Evolutionary conservation across 2,797 vertebrate species (phyloP).

Genomic region (Falco berigora): DNA sequence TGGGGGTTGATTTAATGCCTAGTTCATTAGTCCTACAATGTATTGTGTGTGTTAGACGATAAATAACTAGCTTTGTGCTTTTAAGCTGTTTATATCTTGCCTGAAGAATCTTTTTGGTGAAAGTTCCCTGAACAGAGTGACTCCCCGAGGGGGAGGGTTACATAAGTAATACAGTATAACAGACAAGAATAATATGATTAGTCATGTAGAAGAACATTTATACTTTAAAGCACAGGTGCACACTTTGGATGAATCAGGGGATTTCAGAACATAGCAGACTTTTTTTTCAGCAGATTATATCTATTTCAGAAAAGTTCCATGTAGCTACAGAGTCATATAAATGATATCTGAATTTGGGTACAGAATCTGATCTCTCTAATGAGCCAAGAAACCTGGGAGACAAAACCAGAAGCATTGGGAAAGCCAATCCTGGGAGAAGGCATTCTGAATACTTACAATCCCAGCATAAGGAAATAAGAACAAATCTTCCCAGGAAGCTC

Average conservation of each 20-base stretch:
- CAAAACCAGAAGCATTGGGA: neutral
- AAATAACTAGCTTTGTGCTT: constrained; percentile 38
- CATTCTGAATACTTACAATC: neutral
- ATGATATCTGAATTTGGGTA: neutral
- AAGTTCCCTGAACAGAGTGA: constrained; percentile 9
- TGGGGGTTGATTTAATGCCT: constrained; percentile 27
- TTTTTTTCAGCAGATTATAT: neutral
- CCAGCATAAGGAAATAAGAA: neutral
- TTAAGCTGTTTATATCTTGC: constrained; percentile 41
- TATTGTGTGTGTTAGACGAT: neutral
- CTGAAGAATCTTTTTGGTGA: constrained; percentile 14
- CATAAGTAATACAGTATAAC: constrained; percentile 27
- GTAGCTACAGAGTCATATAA: neutral
- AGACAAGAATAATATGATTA: constrained; percentile 48
- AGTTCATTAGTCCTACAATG: constrained; percentile 2
- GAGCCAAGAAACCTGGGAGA: neutral
- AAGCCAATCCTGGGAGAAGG: neutral
- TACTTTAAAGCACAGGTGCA: constrained; percentile 3
- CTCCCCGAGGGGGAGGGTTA: constrained; percentile 37
- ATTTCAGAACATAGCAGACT: neutral
- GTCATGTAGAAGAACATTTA: constrained; percentile 31
- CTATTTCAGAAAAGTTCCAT: neutral
- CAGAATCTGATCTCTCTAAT: neutral
- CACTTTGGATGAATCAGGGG: neutral
- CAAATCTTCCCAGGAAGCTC: neutral